A percentile compares a stretch with the other conserved stretches of the same genome.
Conservation (phyloP, 2,888 invertebrate species). For the Netelia fuscicornis region DNA sequence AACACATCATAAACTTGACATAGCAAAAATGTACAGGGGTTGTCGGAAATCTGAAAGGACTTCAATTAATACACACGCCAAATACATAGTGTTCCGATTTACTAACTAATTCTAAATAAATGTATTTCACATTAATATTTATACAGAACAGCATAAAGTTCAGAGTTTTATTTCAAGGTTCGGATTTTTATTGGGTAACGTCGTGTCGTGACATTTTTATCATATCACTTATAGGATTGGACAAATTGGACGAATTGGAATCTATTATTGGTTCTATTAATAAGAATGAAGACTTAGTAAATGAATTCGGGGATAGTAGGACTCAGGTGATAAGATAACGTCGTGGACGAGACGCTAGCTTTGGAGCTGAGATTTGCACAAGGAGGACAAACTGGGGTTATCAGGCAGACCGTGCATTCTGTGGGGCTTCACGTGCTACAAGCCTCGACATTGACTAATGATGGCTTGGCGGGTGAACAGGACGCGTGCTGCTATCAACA, state of each 20-base stretch:
- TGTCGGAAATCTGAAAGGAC: no score
- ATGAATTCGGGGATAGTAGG: slow-evolving; percentile 41
- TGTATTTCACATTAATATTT: no score
- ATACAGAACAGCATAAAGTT: no score
- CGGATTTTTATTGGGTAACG: no score
- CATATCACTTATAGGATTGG: slow-evolving; percentile 12
- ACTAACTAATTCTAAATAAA: no score
- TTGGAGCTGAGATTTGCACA: slow-evolving; percentile 75
- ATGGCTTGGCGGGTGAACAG: slow-evolving; percentile 81
- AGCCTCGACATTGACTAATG: slow-evolving; percentile 85
- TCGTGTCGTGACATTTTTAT: neutral
- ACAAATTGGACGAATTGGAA: neutral
- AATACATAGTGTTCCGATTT: no score
- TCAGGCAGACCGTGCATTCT: slow-evolving; percentile 82
- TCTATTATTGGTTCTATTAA: slow-evolving; percentile 18
- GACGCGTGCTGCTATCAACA: slow-evolving; percentile 69
- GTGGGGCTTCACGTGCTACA: slow-evolving; percentile 80
- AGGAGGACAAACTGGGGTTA: slow-evolving; percentile 79
- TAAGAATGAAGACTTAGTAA: slow-evolving; percentile 37
- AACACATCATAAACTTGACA: no score
- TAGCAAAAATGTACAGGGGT: no score
- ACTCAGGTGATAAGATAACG: slow-evolving; percentile 54
- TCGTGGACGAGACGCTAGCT: slow-evolving; percentile 67
- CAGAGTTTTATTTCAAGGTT: no score
- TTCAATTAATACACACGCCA: no score